Evolutionary conservation across 1,140 invertebrate genomes (phyloP).

Genomic region (Caenorhabditis remanei): DNA sequence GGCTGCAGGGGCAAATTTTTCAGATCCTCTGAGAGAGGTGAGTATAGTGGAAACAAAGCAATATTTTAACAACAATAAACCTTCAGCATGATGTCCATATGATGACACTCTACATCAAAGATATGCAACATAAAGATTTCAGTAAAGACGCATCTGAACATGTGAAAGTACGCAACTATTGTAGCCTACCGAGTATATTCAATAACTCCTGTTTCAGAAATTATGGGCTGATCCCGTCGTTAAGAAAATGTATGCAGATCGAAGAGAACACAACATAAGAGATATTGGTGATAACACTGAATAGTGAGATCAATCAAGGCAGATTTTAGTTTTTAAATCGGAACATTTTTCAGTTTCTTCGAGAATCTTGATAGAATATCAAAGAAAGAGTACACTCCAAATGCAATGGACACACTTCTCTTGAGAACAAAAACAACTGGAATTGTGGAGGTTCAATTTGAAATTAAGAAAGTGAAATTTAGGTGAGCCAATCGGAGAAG

Average conservation of each 20-base stretch:
- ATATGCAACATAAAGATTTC: neutral
- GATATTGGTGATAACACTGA: conserved; percentile 38
- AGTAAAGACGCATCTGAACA: neutral
- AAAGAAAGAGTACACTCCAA: conserved; percentile 90
- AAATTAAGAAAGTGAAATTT: conserved; percentile 77
- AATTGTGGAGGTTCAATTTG: conserved; percentile 94
- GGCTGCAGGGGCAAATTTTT: conserved; percentile 48
- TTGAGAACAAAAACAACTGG: conserved; percentile 93
- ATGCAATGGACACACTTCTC: conserved; percentile 95
- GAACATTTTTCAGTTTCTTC: conserved; percentile 80
- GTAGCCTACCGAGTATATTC: no score
- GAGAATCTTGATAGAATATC: conserved; percentile 95
- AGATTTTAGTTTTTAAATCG: neutral
- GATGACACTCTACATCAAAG: conserved; percentile 19
- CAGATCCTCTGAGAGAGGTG: conserved; percentile 62
- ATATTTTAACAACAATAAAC: neutral
- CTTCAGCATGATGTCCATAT: conserved; percentile 5
- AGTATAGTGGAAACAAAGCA: neutral
- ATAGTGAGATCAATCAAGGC: neutral
- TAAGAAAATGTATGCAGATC: neutral
- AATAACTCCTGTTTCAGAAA: neutral
- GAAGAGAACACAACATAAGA: neutral
- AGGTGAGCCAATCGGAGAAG: conserved; percentile 61
- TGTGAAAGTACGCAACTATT: neutral
- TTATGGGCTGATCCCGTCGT: neutral